Percentiles rank a stretch among this genome's conserved stretches.
Conservation (phyloP, 2,888 invertebrate species). For the Myopa tessellatipennis region DNA sequence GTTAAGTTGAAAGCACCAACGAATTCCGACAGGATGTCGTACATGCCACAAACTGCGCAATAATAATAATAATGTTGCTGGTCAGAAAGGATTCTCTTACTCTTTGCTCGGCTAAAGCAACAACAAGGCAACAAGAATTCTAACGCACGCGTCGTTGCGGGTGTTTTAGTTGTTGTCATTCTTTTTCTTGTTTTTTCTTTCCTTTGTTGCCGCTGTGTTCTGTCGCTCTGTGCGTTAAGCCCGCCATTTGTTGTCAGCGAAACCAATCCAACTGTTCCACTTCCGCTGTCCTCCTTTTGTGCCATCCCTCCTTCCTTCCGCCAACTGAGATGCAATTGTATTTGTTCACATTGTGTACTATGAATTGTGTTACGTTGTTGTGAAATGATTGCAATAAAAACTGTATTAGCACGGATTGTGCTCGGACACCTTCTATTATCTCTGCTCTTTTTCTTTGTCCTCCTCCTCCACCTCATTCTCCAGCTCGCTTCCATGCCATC, state of each 20-base stretch:
- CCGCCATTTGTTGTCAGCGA: slow-evolving; percentile 19
- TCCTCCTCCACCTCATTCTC: background rate
- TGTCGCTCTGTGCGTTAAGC: background rate
- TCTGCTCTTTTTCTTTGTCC: background rate
- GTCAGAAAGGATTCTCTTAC: slow-evolving; percentile 9
- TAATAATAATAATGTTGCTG: slow-evolving; percentile 36
- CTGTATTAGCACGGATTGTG: slow-evolving; percentile 40
- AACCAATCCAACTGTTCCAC: slow-evolving; percentile 54
- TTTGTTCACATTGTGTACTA: background rate
- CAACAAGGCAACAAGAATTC: slow-evolving; percentile 12
- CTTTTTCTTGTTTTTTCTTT: background rate
- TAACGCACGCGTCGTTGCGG: slow-evolving; percentile 55
- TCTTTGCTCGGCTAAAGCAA: slow-evolving; percentile 1
- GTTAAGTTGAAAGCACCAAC: background rate
- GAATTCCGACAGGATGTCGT: slow-evolving; percentile 50
- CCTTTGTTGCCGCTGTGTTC: background rate
- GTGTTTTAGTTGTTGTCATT: slow-evolving; percentile 42
- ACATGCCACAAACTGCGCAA: slow-evolving; percentile 54
- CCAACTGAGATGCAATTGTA: slow-evolving; percentile 33
- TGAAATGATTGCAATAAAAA: slow-evolving; percentile 47
- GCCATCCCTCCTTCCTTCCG: slow-evolving; percentile 1
- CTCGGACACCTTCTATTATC: slow-evolving; percentile 24
- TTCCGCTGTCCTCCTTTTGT: slow-evolving; percentile 51
- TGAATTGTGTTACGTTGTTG: slow-evolving; percentile 5
- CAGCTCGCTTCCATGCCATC: background rate